Percentiles rank a stretch among this genome's conserved stretches.
These are phyloP conservation scores for Catonia carolina DNA, from an alignment of 2,888 invertebrate genomes.

Conservation along the genomic window DNA sequence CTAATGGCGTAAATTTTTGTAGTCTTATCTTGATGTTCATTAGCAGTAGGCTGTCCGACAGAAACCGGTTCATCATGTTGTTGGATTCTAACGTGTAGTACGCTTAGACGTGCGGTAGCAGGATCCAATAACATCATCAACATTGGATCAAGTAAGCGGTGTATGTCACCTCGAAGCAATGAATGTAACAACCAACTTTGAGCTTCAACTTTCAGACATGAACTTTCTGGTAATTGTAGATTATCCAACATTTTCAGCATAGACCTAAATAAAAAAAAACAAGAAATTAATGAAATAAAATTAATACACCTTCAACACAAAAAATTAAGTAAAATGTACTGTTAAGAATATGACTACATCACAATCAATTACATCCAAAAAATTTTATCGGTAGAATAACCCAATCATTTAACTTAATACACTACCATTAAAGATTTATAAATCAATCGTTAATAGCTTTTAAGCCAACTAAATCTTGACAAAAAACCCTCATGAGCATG, in stretches of 20 bases:
- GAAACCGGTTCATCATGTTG: conserved; percentile 34
- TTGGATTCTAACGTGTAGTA: conserved; percentile 62
- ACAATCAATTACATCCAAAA: neutral
- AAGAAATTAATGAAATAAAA: neutral
- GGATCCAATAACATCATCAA: conserved; percentile 67
- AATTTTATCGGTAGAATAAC: neutral
- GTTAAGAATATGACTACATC: too few relatives aligned
- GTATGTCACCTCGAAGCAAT: conserved; percentile 67
- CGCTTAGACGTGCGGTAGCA: conserved; percentile 71
- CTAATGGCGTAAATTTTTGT: conserved; percentile 64
- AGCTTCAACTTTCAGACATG: conserved; percentile 54
- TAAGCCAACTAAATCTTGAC: too few relatives aligned
- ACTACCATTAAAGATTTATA: too few relatives aligned
- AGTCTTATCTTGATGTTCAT: conserved; percentile 31
- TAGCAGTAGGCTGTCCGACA: conserved; percentile 29
- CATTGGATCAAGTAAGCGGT: conserved; percentile 69
- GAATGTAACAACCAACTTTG: conserved; percentile 70
- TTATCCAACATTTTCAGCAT: conserved; percentile 66
- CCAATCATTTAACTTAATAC: neutral
- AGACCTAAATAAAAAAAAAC: conserved; percentile 47
- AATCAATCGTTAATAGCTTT: too few relatives aligned
- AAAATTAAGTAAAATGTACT: too few relatives aligned
- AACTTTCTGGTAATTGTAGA: conserved; percentile 52
- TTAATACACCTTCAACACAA: neutral
- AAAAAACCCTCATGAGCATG: too few relatives aligned